Evolutionary conservation across 2,113 vertebrate genomes (phyloP).

Genomic region (Rostratula benghalensis): DNA sequence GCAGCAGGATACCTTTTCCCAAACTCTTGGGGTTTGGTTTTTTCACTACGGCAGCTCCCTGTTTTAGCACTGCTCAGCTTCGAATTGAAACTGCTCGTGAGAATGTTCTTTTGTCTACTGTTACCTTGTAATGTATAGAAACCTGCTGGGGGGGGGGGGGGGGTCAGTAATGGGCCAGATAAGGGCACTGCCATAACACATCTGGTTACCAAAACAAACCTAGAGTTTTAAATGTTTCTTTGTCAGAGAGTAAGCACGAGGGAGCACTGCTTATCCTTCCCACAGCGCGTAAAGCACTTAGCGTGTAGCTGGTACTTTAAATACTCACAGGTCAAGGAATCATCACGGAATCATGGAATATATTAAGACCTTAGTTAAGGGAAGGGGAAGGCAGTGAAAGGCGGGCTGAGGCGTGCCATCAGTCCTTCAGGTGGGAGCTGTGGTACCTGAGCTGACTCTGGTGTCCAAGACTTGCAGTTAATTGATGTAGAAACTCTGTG

Average conservation of each 20-base stretch:
- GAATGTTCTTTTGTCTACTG: accelerated
- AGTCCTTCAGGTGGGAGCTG: not conserved
- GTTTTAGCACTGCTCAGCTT: not conserved
- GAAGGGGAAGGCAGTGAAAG: not conserved
- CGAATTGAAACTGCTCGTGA: not conserved
- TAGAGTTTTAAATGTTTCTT: no score
- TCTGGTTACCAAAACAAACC: no score
- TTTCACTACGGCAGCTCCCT: not conserved
- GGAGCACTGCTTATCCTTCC: not conserved
- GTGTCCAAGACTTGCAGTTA: not conserved
- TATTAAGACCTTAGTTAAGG: not conserved
- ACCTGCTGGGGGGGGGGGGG: not conserved
- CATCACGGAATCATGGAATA: not conserved
- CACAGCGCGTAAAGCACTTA: not conserved
- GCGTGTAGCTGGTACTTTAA: not conserved
- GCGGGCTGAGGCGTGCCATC: not conserved
- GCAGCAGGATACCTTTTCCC: not conserved
- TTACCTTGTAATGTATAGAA: not conserved
- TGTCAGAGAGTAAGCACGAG: no score
- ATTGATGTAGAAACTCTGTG: not conserved
- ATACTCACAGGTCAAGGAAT: not conserved
- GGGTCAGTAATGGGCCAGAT: accelerated
- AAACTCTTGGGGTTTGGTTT: not conserved
- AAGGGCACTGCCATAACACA: not conserved
- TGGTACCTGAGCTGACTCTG: accelerated